Conservation (phyloP, 2,797 vertebrate genomes). For the Cheirogaleus major region DNA sequence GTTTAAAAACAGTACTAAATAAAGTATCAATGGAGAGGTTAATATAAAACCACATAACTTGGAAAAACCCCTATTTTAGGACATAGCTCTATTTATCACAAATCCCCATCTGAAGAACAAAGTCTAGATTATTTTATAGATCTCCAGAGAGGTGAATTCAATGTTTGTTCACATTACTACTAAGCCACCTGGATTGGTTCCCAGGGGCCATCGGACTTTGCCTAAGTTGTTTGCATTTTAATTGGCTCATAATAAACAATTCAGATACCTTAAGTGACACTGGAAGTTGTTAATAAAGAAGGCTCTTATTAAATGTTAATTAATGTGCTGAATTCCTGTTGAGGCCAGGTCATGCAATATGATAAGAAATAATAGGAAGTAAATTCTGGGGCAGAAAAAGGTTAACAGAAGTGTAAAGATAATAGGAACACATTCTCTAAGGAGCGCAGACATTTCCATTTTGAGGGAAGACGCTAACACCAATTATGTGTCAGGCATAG, state of each 20-base stretch:
- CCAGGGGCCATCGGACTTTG: neutral
- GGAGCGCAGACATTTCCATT: neutral
- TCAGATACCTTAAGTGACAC: constrained; percentile 54
- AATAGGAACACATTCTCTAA: neutral
- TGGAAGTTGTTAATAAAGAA: constrained; percentile 51
- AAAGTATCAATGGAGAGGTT: neutral
- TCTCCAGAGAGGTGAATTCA: neutral
- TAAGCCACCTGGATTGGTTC: constrained; percentile 7
- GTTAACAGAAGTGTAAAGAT: neutral
- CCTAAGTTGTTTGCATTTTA: constrained; percentile 51
- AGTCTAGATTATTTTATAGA: neutral
- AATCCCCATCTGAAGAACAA: neutral
- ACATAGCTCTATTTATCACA: neutral
- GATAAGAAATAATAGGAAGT: constrained; percentile 43
- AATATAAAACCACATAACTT: constrained; percentile 25
- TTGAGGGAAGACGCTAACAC: neutral
- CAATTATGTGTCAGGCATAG: neutral
- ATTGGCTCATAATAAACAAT: constrained; percentile 39
- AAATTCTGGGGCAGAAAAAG: constrained; percentile 1
- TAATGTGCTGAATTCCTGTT: constrained; percentile 34
- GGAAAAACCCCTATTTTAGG: neutral
- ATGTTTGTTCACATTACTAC: constrained; percentile 5
- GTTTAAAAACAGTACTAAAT: neutral
- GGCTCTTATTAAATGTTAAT: constrained; percentile 53
- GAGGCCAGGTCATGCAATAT: neutral